Evolutionary conservation across 2,888 invertebrate species (phyloP), one percentile per base, ranked within the genome.

Genomic region (Creontiades dilutus): DNA sequence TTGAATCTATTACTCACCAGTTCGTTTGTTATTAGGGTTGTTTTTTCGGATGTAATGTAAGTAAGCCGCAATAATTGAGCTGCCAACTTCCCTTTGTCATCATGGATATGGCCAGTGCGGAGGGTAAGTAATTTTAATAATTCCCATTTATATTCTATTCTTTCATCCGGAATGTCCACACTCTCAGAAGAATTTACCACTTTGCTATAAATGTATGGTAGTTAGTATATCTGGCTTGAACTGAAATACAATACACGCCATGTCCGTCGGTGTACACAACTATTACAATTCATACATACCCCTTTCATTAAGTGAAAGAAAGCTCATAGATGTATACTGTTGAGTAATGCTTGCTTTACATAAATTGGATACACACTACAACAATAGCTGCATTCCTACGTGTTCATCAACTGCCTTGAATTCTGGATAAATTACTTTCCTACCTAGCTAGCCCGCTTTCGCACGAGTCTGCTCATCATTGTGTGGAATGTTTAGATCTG

Each of bases 31-130:
- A 37, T 37, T 37, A 37, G 2, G 3, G 37, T 37, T 37, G 27
- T 27, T 23, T 68, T 0, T 2, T 12, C 52, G 82, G 82, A 82
- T 82, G 82, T 82, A 48, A 52, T 52, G 19, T 4, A 52, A 52
- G 19, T 4, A 23, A 23, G 23, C 52, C 46, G 78, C 13, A 46
- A 78, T 46, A 23, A 68, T 78, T 78, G 78, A 46, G 78, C 47
- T 37, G 78, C 68, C 52, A 82, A 82, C 27, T 52, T 82, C 82
- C 82, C 82, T 85, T 85, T 85, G 85, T 85, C 85, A 86, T 93
- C 93, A 93, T 93, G 93, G 93, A 93, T 92, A 93, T 93, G 93
- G 93, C 93, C 92, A 93, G 93, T 92, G 93, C 93, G 92, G 93
- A 93, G 93, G 93, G 93, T 93, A 89, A 91, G 88, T 37, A 37